Conservation (phyloP, 2,113 vertebrate genomes). For the Tricholaema leucomelas region DNA sequence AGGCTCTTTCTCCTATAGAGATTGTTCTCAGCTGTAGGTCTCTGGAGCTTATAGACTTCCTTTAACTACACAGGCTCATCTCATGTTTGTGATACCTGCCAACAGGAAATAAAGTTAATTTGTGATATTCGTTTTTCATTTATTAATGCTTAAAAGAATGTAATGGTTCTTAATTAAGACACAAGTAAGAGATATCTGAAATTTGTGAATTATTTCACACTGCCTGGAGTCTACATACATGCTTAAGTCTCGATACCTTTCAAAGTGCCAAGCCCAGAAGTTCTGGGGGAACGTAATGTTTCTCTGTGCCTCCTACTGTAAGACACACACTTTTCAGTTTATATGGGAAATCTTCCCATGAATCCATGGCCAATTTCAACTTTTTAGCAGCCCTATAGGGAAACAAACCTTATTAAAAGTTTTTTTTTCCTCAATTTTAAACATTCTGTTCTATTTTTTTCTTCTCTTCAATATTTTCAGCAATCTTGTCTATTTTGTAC, state of each 20-base stretch:
- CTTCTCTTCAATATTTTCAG: neutral
- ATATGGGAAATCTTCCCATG: neutral
- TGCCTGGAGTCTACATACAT: neutral
- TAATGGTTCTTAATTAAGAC: neutral
- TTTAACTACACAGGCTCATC: neutral
- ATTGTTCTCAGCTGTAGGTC: neutral
- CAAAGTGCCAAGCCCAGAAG: neutral
- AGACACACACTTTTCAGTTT: neutral
- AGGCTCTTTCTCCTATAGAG: neutral
- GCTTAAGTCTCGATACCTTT: neutral
- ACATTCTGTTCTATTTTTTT: neutral
- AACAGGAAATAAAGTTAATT: neutral
- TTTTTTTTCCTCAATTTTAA: neutral
- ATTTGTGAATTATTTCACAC: neutral
- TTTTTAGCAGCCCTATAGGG: neutral
- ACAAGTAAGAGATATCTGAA: neutral
- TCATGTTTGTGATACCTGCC: neutral
- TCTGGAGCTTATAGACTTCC: neutral
- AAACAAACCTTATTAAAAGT: neutral
- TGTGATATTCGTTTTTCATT: neutral
- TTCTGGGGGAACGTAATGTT: neutral
- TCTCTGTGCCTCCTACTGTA: neutral
- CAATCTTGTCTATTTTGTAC: neutral
- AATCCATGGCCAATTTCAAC: neutral
- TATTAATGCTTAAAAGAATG: neutral